Conservation (phyloP, 2,113 vertebrate genomes). For the Ovibos moschatus region DNA sequence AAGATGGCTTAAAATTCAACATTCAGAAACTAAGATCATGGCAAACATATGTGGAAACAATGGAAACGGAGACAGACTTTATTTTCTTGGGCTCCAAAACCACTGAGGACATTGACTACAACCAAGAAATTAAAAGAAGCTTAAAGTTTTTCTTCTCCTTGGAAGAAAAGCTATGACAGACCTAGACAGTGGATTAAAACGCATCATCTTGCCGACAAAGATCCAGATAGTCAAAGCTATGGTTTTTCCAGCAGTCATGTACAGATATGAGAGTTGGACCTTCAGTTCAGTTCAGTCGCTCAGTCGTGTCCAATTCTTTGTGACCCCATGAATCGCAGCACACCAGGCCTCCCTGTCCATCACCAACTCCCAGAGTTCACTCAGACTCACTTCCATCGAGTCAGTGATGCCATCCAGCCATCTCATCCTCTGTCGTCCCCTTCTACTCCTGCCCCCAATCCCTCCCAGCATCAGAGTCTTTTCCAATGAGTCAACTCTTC, state of each 20-base stretch:
- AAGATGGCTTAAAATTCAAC: background rate
- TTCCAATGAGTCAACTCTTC: no score
- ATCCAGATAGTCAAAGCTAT: background rate
- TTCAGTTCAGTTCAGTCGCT: no score
- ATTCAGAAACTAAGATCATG: background rate
- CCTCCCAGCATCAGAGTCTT: no score
- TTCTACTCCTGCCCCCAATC: no score
- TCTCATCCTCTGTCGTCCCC: no score
- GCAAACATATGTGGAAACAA: background rate
- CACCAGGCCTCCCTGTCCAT: no score
- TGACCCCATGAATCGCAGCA: no score
- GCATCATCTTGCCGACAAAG: background rate
- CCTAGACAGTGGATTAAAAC: background rate
- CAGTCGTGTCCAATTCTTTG: no score
- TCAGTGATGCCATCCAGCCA: no score
- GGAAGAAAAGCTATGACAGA: background rate
- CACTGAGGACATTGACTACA: background rate
- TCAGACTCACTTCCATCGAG: no score
- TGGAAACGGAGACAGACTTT: background rate
- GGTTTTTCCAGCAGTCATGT: background rate
- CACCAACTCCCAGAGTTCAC: no score
- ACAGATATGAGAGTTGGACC: background rate
- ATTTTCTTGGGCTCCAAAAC: background rate
- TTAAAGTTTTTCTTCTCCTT: background rate
- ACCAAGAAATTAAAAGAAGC: background rate